Conservation (phyloP, 2,888 invertebrate genomes). For the Hetaerina titia region DNA sequence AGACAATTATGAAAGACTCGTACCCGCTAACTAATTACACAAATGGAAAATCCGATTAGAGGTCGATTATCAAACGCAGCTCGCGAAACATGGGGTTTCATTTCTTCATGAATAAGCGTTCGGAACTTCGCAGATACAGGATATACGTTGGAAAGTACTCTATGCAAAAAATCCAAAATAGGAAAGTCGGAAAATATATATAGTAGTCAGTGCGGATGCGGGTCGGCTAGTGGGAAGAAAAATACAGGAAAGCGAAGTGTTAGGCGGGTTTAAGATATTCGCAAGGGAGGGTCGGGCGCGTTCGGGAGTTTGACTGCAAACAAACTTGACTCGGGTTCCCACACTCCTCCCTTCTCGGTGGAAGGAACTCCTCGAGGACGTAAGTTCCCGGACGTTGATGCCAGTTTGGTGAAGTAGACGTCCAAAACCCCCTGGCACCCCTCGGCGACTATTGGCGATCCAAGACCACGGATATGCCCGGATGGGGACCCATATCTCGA, state of each 20-base stretch:
- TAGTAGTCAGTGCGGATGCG: not conserved
- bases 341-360: not conserved
- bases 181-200: too few species aligned
- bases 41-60: too few species aligned
- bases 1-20: too few species aligned
- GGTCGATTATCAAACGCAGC: too few species aligned
- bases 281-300: not conserved
- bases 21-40: too few species aligned
- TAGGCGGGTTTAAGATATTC: not conserved
- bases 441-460: not conserved
- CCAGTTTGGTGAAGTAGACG: conserved; percentile 2
- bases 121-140: too few species aligned
- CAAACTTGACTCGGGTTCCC: not conserved
- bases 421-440: not conserved
- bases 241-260: not conserved
- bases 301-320: not conserved
- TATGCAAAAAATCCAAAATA: too few species aligned
- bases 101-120: too few species aligned
- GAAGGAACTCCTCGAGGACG: not conserved
- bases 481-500: not conserved
- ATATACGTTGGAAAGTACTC: too few species aligned
- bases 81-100: too few species aligned
- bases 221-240: not conserved
- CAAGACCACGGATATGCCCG: conserved; percentile 10
- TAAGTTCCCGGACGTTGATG: not conserved